phyloP scores from a whole-genome alignment of 2,888 invertebrate genomes.

The Lampropteryx suffumata region DNA sequence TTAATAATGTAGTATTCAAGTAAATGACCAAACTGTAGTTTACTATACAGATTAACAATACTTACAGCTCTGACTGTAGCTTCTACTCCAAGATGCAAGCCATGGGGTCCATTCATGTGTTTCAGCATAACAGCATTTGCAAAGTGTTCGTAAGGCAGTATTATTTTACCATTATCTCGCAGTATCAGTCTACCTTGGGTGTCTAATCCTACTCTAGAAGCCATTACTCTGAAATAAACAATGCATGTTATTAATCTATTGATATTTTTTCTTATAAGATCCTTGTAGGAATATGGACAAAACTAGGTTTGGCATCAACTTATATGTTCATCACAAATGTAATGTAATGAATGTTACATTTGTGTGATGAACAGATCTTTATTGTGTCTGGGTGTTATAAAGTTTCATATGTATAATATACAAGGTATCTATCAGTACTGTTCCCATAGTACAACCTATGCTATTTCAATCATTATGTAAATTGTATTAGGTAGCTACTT shows the following conservation, averaged over 20 bases:
- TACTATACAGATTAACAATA: slow-evolving; percentile 33
- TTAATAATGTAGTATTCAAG: no score
- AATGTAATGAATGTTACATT: no score
- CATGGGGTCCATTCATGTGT: slow-evolving; percentile 95
- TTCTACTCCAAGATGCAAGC: slow-evolving; percentile 91
- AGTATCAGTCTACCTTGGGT: slow-evolving; percentile 92
- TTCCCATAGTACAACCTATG: no score
- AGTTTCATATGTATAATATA: no score
- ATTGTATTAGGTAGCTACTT: background rate
- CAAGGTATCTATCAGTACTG: no score
- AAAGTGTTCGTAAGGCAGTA: slow-evolving; percentile 94
- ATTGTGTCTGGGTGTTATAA: no score
- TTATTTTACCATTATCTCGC: slow-evolving; percentile 94
- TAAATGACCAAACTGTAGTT: no score
- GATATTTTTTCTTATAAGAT: slow-evolving; percentile 8
- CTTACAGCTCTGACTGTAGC: slow-evolving; percentile 92
- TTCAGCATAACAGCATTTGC: slow-evolving; percentile 95
- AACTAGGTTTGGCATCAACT: background rate
- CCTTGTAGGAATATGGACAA: background rate
- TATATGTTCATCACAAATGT: no score
- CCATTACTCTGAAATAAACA: slow-evolving; percentile 88
- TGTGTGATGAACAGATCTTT: no score
- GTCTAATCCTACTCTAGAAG: slow-evolving; percentile 91
- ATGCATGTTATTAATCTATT: background rate
- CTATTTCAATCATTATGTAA: background rate